Percentiles rank a stretch among this genome's conserved stretches.
Conservation (phyloP, 1,140 invertebrate genomes). For the Drosophila setifemur region DNA sequence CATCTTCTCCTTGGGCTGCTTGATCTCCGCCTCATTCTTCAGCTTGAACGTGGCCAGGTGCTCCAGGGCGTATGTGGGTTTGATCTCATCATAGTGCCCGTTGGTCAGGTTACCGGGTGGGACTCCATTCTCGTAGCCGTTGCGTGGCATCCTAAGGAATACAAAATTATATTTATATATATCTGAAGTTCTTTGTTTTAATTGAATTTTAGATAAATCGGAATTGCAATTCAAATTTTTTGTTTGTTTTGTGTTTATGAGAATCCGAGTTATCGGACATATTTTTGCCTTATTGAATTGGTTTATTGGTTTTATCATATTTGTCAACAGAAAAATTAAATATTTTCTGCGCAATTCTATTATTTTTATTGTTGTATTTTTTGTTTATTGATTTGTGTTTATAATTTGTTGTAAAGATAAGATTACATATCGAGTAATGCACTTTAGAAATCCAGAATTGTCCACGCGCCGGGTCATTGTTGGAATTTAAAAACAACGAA, state of each 20-base stretch:
- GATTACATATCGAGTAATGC: not conserved
- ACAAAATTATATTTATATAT: too few relatives aligned
- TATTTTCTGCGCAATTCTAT: conserved; percentile 7
- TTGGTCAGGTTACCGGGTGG: conserved; percentile 20
- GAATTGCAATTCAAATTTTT: too few relatives aligned
- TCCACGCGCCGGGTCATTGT: not conserved
- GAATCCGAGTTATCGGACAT: too few relatives aligned
- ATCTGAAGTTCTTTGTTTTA: not conserved
- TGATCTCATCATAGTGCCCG: conserved; percentile 47
- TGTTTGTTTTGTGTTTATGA: too few relatives aligned
- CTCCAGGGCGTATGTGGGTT: conserved; percentile 76
- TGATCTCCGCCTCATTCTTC: conserved; percentile 65
- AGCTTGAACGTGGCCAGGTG: conserved; percentile 77
- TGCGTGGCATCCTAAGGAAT: conserved; percentile 54
- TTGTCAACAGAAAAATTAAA: not conserved
- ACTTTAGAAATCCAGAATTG: not conserved
- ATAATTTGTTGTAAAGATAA: conserved; percentile 3
- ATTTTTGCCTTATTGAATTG: too few relatives aligned
- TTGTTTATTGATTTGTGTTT: conserved; percentile 3
- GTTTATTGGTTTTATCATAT: too few relatives aligned
- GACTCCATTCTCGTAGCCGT: conserved; percentile 69
- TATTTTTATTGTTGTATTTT: not conserved
- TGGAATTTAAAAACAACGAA: too few relatives aligned
- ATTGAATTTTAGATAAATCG: too few relatives aligned
- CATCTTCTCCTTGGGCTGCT: conserved; percentile 75